Percentiles rank a stretch among this genome's conserved stretches.
Evolutionary conservation across 2,888 invertebrate species (phyloP).

Genomic region (Dynastes tityus): DNA sequence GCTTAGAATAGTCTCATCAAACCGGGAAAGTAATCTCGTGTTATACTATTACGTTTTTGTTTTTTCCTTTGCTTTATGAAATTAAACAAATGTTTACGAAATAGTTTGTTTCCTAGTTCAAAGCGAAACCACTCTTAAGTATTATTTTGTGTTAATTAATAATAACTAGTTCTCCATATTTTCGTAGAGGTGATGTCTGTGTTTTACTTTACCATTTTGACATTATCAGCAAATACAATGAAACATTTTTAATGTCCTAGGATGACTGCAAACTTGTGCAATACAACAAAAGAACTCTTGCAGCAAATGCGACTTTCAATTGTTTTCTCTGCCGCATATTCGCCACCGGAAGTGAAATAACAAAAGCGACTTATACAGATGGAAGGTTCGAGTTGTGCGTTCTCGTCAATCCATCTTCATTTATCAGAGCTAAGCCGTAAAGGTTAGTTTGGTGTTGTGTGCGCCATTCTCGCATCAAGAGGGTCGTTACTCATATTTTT

Average conservation of each 20-base stretch:
- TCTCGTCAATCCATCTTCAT: conserved; percentile 45
- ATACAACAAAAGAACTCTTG: conserved; percentile 24
- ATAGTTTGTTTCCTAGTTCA: no score
- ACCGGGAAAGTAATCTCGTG: no score
- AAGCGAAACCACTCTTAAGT: no score
- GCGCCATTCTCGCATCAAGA: conserved; percentile 5
- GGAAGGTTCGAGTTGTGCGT: conserved; percentile 19
- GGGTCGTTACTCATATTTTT: conserved; percentile 41
- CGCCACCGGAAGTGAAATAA: conserved; percentile 17
- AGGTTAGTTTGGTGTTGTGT: conserved; percentile 7
- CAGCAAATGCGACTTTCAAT: conserved; percentile 28
- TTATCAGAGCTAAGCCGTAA: conserved; percentile 35
- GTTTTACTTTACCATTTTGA: no score
- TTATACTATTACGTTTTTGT: no score
- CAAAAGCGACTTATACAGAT: conserved; percentile 33
- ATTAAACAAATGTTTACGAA: no score
- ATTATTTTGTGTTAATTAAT: no score
- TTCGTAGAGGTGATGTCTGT: no score
- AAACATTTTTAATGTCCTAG: not conserved
- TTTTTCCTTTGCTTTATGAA: no score
- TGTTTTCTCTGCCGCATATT: conserved; percentile 35
- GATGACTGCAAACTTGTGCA: not conserved
- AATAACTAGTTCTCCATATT: no score
- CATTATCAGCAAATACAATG: not conserved
- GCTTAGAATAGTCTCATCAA: no score